Evolutionary conservation across 1,140 invertebrate genomes (phyloP).

Genomic region (Stegodyphus dumicola): DNA sequence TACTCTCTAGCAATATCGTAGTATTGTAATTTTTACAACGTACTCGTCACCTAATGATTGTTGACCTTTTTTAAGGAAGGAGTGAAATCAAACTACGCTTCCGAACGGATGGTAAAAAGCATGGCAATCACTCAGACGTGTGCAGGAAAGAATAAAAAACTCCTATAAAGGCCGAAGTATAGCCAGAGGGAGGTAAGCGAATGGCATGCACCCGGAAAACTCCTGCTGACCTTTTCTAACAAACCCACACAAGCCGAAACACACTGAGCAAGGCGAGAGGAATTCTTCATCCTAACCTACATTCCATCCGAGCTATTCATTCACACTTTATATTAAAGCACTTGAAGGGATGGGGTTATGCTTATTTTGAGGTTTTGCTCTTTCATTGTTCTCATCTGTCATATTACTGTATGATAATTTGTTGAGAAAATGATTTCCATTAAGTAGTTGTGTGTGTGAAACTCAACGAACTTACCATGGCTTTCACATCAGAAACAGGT

Average conservation of each 20-base stretch:
- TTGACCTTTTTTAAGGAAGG: no score
- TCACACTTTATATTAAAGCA: background rate
- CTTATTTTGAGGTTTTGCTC: no score
- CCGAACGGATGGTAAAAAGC: background rate
- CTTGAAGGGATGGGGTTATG: no score
- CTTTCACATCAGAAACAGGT: no score
- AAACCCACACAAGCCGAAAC: conserved; percentile 3
- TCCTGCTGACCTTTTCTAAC: conserved; percentile 19
- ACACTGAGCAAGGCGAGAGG: background rate
- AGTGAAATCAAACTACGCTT: background rate
- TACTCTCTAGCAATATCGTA: no score
- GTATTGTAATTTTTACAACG: no score
- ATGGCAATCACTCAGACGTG: background rate
- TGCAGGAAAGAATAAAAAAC: background rate
- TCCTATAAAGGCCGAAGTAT: background rate
- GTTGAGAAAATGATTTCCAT: no score
- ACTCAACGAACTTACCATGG: no score
- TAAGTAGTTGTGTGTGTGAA: no score
- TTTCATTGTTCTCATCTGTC: no score
- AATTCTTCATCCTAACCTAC: conserved; percentile 36
- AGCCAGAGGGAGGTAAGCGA: background rate
- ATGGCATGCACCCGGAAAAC: conserved; percentile 30
- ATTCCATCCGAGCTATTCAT: conserved; percentile 23
- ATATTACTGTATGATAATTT: no score
- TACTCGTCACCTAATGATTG: no score